Percentiles rank a stretch among this genome's conserved stretches.
Evolutionary conservation across 1,140 invertebrate genomes (phyloP).

Genomic region (Leptinotarsa texana): DNA sequence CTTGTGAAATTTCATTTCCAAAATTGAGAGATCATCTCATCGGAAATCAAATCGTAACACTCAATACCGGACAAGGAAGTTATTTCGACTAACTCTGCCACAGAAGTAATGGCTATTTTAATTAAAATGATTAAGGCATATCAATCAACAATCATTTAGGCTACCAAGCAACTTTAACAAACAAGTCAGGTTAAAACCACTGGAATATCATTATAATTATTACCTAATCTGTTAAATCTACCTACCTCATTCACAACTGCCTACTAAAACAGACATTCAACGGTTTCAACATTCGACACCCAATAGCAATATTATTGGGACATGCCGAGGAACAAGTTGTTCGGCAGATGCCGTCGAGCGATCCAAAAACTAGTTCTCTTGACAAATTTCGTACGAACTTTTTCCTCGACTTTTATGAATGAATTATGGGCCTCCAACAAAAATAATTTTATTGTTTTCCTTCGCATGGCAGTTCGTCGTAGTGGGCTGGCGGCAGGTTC

Average conservation of each 20-base stretch:
- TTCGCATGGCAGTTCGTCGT: slow-evolving; percentile 3
- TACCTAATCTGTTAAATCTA: background rate
- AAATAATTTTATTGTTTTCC: slow-evolving; percentile 26
- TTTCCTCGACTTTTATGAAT: slow-evolving; percentile 21
- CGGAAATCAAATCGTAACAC: too few species aligned
- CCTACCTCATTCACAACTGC: background rate
- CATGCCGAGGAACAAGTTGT: slow-evolving; percentile 20
- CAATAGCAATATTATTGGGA: background rate
- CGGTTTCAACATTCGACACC: background rate
- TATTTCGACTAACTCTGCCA: too few species aligned
- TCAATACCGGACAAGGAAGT: too few species aligned
- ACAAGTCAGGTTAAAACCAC: background rate
- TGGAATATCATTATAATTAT: background rate
- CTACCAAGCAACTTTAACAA: background rate
- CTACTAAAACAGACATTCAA: background rate
- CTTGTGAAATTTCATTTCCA: too few species aligned
- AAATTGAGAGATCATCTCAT: too few species aligned
- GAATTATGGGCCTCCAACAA: slow-evolving; percentile 20
- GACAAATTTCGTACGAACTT: slow-evolving; percentile 26
- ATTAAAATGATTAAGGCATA: too few species aligned
- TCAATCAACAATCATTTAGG: too few species aligned
- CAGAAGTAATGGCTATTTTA: too few species aligned
- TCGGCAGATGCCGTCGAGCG: slow-evolving; percentile 15
- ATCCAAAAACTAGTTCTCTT: slow-evolving; percentile 24
- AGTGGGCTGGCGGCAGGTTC: slow-evolving; percentile 18